Evolutionary conservation across 2,888 invertebrate genomes (phyloP).

Genomic region (Copidosoma aretas): DNA sequence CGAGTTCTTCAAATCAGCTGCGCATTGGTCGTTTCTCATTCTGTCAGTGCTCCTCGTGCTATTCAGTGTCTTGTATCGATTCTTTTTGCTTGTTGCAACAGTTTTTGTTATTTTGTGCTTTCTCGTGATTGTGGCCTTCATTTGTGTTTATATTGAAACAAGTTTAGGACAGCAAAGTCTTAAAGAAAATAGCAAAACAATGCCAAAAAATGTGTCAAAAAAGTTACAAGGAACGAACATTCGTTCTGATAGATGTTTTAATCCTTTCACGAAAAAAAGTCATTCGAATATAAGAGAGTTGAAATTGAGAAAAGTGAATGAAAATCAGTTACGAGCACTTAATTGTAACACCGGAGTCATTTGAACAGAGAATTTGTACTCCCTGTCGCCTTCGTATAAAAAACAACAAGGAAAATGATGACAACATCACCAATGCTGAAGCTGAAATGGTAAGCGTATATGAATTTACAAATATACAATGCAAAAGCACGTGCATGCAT

Average conservation of each 20-base stretch:
- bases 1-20: no score
- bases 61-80: no score
- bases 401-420: slow-evolving; percentile 2
- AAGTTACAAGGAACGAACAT: slow-evolving; percentile 1
- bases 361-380: slow-evolving; percentile 7
- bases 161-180: no score
- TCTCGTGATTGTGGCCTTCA: no score
- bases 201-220: slow-evolving; percentile 4
- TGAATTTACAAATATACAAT: no score
- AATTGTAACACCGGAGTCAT: slow-evolving; percentile 1
- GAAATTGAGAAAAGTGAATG: slow-evolving; percentile 14
- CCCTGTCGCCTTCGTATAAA: slow-evolving; percentile 1
- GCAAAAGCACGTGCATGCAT: no score
- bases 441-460: no score
- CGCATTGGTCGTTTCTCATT: no score
- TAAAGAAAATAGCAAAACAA: background rate
- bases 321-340: background rate
- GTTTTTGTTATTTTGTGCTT: no score
- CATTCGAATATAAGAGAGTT: slow-evolving; percentile 8
- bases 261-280: slow-evolving; percentile 1
- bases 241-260: slow-evolving; percentile 7
- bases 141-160: no score
- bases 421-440: background rate
- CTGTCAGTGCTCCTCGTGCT: no score
- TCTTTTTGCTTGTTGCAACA: no score